phyloP scores from a whole-genome alignment of 2,797 vertebrate genomes.

The Clamator glandarius region DNA sequence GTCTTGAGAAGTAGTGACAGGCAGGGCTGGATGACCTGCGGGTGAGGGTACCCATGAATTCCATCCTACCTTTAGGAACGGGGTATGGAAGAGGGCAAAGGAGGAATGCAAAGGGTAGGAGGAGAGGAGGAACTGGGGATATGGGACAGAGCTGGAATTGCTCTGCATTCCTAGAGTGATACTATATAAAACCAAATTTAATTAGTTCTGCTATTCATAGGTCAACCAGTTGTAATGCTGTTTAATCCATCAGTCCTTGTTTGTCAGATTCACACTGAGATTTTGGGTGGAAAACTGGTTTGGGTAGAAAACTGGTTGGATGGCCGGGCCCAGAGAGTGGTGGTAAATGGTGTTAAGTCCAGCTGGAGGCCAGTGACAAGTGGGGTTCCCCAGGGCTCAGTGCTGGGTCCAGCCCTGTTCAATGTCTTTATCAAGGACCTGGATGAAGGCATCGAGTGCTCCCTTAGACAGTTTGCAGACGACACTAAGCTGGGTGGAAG shows the following conservation, averaged over 20 bases:
- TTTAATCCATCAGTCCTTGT: conserved; percentile 19
- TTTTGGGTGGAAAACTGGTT: too few relatives aligned
- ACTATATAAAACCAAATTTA: background rate
- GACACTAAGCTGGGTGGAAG: too few relatives aligned
- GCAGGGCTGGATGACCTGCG: background rate
- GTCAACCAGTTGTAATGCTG: background rate
- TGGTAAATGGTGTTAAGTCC: too few relatives aligned
- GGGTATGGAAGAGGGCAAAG: background rate
- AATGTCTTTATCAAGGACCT: too few relatives aligned
- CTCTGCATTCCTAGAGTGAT: background rate
- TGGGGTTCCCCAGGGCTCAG: too few relatives aligned
- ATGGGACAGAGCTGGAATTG: background rate
- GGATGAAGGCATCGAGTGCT: too few relatives aligned
- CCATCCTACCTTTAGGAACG: background rate
- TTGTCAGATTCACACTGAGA: conserved; percentile 35
- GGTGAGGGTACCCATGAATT: fast-evolving
- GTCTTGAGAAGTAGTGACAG: background rate
- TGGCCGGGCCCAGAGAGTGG: too few relatives aligned
- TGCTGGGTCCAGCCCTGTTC: too few relatives aligned
- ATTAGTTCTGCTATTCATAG: background rate
- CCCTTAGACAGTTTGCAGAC: too few relatives aligned
- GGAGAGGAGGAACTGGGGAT: background rate
- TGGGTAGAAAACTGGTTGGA: too few relatives aligned
- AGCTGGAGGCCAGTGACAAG: too few relatives aligned
- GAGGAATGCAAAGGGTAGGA: background rate